phyloP scores from a whole-genome alignment of 2,888 invertebrate species.

The Micoletzkya japonica region DNA sequence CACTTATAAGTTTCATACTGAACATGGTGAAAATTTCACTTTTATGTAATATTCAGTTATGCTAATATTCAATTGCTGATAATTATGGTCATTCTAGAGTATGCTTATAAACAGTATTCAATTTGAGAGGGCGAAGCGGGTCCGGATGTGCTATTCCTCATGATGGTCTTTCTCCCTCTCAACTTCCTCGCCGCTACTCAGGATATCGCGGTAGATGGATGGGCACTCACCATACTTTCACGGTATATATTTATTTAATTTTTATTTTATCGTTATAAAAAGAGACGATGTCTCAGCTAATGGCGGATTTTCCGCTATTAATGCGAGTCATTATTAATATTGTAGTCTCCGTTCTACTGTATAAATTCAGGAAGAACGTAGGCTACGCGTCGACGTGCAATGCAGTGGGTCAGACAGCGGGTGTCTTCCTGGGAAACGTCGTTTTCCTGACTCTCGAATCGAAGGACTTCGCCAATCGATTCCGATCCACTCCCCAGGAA shows the following conservation, averaged over 20 bases:
- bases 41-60: not conserved
- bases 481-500: constrained; percentile 75
- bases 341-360: not conserved
- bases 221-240: constrained; percentile 97
- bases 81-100: not conserved
- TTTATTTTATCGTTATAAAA: not conserved
- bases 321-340: no score
- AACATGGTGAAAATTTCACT: not conserved
- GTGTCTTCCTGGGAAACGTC: constrained; percentile 74
- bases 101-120: not conserved
- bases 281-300: not conserved
- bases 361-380: constrained; percentile 78
- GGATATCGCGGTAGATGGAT: constrained; percentile 98
- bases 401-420: constrained; percentile 95
- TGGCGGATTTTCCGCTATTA: not conserved
- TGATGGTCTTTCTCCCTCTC: constrained; percentile 82
- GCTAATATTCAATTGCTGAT: not conserved
- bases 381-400: constrained; percentile 99
- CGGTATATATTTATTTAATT: constrained; percentile 71
- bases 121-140: constrained; percentile 25
- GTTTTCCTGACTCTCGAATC: constrained; percentile 94
- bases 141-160: constrained; percentile 78
- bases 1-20: not conserved
- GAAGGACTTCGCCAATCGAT: constrained; percentile 90
- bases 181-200: constrained; percentile 98